Evolutionary conservation across 2,797 vertebrate genomes (phyloP).

Genomic region (Threskiornis aethiopicus): DNA sequence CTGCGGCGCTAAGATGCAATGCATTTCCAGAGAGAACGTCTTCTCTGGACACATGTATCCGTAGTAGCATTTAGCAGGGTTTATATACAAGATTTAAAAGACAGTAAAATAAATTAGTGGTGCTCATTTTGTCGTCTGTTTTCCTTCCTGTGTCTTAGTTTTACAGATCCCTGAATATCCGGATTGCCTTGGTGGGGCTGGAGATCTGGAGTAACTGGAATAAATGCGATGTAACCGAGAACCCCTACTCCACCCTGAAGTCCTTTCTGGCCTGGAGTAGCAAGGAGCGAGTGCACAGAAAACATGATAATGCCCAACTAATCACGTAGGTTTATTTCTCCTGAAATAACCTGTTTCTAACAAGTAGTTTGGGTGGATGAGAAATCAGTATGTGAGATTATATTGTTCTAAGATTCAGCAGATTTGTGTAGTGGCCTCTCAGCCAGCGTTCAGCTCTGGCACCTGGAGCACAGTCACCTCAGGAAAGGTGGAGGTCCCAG

Average conservation of each 20-base stretch:
- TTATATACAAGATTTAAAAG: neutral
- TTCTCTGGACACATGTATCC: neutral
- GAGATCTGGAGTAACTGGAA: slow-evolving; percentile 90
- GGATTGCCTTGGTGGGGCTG: slow-evolving; percentile 91
- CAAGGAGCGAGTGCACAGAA: slow-evolving; percentile 82
- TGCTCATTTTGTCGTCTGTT: neutral
- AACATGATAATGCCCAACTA: slow-evolving; percentile 94
- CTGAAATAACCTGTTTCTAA: neutral
- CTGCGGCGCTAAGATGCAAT: neutral
- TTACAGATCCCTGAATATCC: slow-evolving; percentile 90
- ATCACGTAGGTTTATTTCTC: slow-evolving; percentile 84
- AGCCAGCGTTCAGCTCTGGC: neutral
- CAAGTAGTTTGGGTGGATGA: neutral
- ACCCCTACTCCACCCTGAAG: slow-evolving; percentile 91
- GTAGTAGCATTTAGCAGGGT: neutral
- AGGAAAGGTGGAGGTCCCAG: neutral
- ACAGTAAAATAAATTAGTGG: neutral
- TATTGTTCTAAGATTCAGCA: neutral
- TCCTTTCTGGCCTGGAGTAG: slow-evolving; percentile 92
- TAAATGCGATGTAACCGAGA: slow-evolving; percentile 84
- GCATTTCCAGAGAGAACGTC: neutral
- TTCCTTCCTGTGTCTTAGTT: slow-evolving; percentile 76
- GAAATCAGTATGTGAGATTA: neutral
- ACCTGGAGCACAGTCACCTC: neutral
- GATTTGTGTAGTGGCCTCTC: neutral